A percentile compares a stretch with the other conserved stretches of the same genome.
phyloP scores from a whole-genome alignment of 1,140 invertebrate genomes.

The Drosophila arizonae region DNA sequence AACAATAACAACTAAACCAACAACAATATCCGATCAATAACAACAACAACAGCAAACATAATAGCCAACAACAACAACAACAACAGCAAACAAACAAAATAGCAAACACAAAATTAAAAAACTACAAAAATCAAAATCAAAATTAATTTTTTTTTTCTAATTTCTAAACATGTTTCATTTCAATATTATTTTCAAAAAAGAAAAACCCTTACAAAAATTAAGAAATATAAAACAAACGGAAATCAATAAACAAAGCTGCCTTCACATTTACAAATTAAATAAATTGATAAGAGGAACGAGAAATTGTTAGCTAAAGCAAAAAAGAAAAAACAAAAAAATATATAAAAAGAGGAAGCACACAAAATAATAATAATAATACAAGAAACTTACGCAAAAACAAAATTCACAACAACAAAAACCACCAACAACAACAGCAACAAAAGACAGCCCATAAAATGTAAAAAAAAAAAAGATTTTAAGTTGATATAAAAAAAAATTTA shows the following conservation, averaged over 20 bases:
- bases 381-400: conserved; percentile 46
- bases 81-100: conserved; percentile 51
- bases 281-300: conserved; percentile 73
- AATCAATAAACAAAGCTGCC: conserved; percentile 83
- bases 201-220: conserved; percentile 60
- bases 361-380: conserved; percentile 73
- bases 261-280: conserved; percentile 83
- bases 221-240: conserved; percentile 50
- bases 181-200: conserved; percentile 28
- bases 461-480: conserved; percentile 10
- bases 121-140: conserved; percentile 22
- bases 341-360: conserved; percentile 66
- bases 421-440: conserved; percentile 18
- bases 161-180: conserved; percentile 10
- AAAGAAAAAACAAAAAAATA: conserved; percentile 59
- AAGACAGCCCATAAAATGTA: conserved; percentile 23
- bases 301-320: conserved; percentile 58
- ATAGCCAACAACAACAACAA: conserved; percentile 57
- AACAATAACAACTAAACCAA: conserved; percentile 59
- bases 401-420: conserved; percentile 32
- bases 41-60: conserved; percentile 52
- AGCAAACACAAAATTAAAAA: conserved; percentile 72
- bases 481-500: conserved; percentile 15
- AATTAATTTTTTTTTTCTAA: conserved; percentile 16
- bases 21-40: conserved; percentile 72